phyloP scores from a whole-genome alignment of 2,888 invertebrate species.

The Suillia variegata region DNA sequence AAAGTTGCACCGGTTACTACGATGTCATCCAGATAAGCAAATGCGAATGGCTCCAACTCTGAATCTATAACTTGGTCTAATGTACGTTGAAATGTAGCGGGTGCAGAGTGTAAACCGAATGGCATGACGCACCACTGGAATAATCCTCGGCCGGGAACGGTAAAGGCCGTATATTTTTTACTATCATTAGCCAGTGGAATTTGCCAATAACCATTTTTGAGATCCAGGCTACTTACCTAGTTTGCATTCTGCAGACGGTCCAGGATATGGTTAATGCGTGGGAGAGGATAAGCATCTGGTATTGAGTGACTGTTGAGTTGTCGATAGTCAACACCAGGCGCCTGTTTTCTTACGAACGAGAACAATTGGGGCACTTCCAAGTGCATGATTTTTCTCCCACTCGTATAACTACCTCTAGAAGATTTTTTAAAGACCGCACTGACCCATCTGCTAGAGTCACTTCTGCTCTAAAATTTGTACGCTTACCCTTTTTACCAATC shows the following conservation, averaged over 20 bases:
- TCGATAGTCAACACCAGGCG: too few species aligned
- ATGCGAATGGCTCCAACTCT: not conserved
- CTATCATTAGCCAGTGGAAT: constrained; percentile 2
- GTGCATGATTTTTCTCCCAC: too few species aligned
- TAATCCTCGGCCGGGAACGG: not conserved
- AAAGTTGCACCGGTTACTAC: not conserved
- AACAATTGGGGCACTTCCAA: not conserved
- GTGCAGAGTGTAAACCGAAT: constrained; percentile 1
- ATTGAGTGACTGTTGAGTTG: too few species aligned
- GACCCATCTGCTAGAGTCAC: too few species aligned
- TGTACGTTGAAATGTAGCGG: not conserved
- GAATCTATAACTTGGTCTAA: not conserved
- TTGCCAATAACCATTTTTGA: constrained; percentile 14
- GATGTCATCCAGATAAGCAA: not conserved
- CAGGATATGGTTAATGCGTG: too few species aligned
- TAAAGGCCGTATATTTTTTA: not conserved
- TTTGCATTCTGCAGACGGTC: not conserved
- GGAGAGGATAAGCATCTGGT: too few species aligned
- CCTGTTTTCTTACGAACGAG: constrained; percentile 4
- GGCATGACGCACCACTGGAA: constrained; percentile 6
- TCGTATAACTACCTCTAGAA: too few species aligned
- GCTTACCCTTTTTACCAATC: too few species aligned
- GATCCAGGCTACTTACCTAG: not conserved
- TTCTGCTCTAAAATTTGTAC: too few species aligned
- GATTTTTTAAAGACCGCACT: too few species aligned